These are phyloP conservation scores for Anas platyrhynchos DNA, from an alignment of 2,113 vertebrate genomes.

Conservation along the genomic window DNA sequence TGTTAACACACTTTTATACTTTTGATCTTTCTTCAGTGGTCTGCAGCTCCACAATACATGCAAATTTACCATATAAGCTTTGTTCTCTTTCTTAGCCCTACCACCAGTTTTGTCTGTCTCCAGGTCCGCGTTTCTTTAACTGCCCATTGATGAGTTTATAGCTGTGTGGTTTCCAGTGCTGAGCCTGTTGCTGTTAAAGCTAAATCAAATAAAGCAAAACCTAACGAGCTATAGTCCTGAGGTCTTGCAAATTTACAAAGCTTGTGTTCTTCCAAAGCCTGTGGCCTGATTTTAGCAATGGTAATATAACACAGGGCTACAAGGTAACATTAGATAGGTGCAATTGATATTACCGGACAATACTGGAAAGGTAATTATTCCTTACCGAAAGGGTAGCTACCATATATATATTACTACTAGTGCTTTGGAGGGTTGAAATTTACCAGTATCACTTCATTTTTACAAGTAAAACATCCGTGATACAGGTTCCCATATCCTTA, in stretches of 20 bases:
- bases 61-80: not conserved
- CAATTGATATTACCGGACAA: not conserved
- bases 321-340: not conserved
- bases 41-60: not conserved
- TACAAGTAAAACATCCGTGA: not conserved
- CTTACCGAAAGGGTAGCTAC: not conserved
- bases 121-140: not conserved
- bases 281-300: not conserved
- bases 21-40: not conserved
- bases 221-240: rapidly evolving
- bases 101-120: not conserved
- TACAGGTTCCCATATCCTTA: not conserved
- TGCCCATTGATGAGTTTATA: not conserved
- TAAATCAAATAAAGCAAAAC: not conserved
- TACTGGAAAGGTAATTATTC: not conserved
- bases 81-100: not conserved
- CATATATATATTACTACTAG: not conserved
- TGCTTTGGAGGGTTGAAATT: not conserved
- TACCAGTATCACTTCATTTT: not conserved
- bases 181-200: not conserved
- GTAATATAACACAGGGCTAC: not conserved
- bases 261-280: not conserved
- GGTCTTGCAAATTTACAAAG: not conserved
- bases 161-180: not conserved
- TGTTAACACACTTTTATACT: not conserved